Conservation (phyloP, 2,888 invertebrate species). For the Rotaria macrura region DNA sequence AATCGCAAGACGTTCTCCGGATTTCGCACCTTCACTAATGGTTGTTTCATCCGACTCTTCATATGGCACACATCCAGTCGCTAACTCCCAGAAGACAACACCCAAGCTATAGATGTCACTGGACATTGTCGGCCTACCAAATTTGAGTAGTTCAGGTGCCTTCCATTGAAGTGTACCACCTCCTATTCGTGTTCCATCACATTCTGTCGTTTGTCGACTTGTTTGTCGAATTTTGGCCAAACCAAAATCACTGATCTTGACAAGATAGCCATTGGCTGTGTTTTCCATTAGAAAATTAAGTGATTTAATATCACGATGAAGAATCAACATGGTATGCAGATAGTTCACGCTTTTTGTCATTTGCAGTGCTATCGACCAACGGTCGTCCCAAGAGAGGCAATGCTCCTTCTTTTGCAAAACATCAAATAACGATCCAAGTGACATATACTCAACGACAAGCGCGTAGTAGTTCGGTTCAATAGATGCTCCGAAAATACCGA, state of each 20-base stretch:
- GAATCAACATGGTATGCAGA: background rate
- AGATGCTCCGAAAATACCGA: background rate
- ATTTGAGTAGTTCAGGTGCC: background rate
- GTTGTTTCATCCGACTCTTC: background rate
- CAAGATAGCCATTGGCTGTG: background rate
- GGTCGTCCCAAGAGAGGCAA: background rate
- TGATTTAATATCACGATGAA: background rate
- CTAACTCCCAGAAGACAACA: background rate
- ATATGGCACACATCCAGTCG: background rate
- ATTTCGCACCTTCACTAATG: background rate
- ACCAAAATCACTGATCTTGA: constrained; percentile 11
- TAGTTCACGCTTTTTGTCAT: constrained; percentile 3
- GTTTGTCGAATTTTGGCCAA: background rate
- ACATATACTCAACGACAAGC: background rate
- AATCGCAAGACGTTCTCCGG: background rate
- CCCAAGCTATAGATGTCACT: constrained; percentile 22
- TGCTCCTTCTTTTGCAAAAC: background rate
- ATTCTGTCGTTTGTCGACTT: background rate
- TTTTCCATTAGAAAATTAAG: background rate
- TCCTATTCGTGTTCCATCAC: background rate
- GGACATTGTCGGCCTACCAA: background rate
- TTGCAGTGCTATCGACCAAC: background rate
- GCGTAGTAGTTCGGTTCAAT: background rate
- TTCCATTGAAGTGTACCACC: background rate
- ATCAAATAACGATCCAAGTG: constrained; percentile 12